Evolutionary conservation across 1,140 invertebrate species (phyloP).

Genomic region (Euwallacea similis): DNA sequence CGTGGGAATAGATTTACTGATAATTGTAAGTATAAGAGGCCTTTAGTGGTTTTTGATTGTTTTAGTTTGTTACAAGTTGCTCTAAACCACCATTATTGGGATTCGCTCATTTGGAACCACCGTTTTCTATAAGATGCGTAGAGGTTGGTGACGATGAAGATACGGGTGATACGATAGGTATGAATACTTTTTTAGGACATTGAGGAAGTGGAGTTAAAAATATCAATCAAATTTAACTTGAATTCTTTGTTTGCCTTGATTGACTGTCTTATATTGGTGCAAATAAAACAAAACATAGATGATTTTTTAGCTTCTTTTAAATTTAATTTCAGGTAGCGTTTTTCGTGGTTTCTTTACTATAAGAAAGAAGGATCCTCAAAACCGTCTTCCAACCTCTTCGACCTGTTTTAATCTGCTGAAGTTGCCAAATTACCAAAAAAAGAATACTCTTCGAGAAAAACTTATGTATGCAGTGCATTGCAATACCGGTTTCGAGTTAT

Average conservation of each 20-base stretch:
- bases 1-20: neutral
- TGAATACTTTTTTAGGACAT: neutral
- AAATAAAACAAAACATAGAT: too few species aligned
- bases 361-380: conserved; percentile 91
- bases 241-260: neutral
- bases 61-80: conserved; percentile 98
- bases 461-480: conserved; percentile 95
- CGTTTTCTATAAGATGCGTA: conserved; percentile 98
- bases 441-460: conserved; percentile 92
- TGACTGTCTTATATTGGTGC: neutral
- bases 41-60: neutral
- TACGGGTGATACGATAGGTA: conserved; percentile 92
- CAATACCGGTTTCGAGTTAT: conserved; percentile 98
- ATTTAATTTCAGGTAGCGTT: conserved; percentile 72
- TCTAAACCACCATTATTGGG: conserved; percentile 96
- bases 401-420: conserved; percentile 99
- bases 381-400: conserved; percentile 95
- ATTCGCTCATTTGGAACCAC: conserved; percentile 96
- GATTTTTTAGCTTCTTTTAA: too few species aligned
- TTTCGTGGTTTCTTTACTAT: conserved; percentile 98
- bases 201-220: neutral
- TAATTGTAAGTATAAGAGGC: neutral
- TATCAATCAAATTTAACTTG: neutral
- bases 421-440: conserved; percentile 97
- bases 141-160: conserved; percentile 99